Evolutionary conservation across 2,888 invertebrate species (phyloP).

Genomic region (Agriopis aurantiaria): DNA sequence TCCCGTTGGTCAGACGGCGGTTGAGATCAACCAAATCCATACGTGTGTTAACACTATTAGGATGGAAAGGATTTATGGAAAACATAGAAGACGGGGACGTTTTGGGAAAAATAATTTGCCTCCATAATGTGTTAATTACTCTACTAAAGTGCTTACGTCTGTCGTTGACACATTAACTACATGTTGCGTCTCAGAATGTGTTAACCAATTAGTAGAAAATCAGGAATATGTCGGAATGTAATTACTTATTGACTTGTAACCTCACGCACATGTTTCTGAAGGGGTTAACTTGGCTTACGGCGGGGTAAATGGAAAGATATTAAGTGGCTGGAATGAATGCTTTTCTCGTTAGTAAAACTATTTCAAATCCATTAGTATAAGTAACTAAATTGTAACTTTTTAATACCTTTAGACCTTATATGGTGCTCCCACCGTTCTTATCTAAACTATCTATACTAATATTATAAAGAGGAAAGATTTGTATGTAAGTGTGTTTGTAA

Average conservation of each 20-base stretch:
- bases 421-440: no score
- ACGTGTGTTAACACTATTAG: no score
- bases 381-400: no score
- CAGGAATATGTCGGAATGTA: conserved; percentile 6
- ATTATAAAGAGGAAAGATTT: no score
- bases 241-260: conserved; percentile 10
- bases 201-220: conserved; percentile 23
- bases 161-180: conserved; percentile 13
- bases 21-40: no score
- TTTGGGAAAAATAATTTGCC: no score
- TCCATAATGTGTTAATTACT: background rate
- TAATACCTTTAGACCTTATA: no score
- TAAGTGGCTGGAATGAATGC: background rate
- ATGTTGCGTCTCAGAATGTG: background rate
- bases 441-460: no score
- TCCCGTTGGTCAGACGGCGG: no score
- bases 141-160: conserved; percentile 10
- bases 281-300: background rate
- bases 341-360: background rate
- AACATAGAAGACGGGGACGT: no score
- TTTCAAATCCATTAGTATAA: background rate
- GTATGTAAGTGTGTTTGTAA: no score
- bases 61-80: no score
- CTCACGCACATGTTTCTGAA: conserved; percentile 3
- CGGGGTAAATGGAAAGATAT: background rate